Percentiles rank a stretch among this genome's conserved stretches.
phyloP scores from a whole-genome alignment of 1,140 invertebrate species.

The Centruroides vittatus region DNA sequence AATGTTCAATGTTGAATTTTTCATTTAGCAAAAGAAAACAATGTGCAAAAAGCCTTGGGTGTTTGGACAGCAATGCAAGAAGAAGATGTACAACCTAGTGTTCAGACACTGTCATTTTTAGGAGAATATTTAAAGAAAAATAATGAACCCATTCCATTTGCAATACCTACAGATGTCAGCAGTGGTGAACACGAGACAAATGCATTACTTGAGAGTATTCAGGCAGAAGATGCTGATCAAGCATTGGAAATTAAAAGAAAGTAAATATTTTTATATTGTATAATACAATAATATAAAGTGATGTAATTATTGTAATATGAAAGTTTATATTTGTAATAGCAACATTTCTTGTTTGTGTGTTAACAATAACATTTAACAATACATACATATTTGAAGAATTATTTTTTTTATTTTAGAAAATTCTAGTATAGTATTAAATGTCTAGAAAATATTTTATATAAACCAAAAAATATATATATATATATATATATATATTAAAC shows the following conservation, averaged over 20 bases:
- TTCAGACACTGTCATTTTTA: slow-evolving; percentile 47
- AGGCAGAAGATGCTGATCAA: slow-evolving; percentile 33
- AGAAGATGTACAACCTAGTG: slow-evolving; percentile 51
- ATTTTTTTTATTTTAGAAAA: too few relatives aligned
- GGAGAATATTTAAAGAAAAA: slow-evolving; percentile 47
- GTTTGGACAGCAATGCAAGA: slow-evolving; percentile 69
- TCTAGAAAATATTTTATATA: too few relatives aligned
- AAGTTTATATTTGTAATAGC: too few relatives aligned
- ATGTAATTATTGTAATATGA: too few relatives aligned
- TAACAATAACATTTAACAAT: too few relatives aligned
- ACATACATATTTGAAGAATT: too few relatives aligned
- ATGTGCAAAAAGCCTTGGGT: slow-evolving; percentile 52
- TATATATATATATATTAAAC: too few relatives aligned
- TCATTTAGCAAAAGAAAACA: slow-evolving; percentile 29
- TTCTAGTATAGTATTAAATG: too few relatives aligned
- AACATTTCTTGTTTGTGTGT: too few relatives aligned
- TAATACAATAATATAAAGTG: slow-evolving; percentile 19
- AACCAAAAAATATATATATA: too few relatives aligned
- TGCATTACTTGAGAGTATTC: slow-evolving; percentile 19
- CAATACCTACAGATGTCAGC: slow-evolving; percentile 32
- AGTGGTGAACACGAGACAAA: background rate
- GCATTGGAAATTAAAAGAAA: slow-evolving; percentile 36
- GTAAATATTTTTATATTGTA: slow-evolving; percentile 19
- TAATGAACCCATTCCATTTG: slow-evolving; percentile 49
- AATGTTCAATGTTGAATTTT: too few relatives aligned